Conservation (phyloP, 1,140 invertebrate species). For the Pseudachorutes palmiensis region DNA sequence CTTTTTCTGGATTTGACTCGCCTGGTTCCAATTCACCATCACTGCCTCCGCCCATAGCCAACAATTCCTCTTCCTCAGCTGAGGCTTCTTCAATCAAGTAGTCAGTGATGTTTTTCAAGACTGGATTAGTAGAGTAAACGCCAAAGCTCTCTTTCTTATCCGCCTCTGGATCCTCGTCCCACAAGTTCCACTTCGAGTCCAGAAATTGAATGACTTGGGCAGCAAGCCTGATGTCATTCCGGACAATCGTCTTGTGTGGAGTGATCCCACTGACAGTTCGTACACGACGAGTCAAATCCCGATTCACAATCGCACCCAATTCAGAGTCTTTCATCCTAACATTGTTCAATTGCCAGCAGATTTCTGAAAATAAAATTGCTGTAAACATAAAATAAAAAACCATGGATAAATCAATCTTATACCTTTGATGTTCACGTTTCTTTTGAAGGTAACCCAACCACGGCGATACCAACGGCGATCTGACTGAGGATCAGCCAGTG, state of each 20-base stretch:
- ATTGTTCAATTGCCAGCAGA: conserved; percentile 98
- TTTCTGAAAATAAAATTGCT: conserved; percentile 53
- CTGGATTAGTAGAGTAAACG: conserved; percentile 83
- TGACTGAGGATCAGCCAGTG: conserved; percentile 90
- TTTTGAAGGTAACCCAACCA: conserved; percentile 96
- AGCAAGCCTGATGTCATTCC: conserved; percentile 85
- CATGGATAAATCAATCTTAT: not conserved
- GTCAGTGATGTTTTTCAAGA: conserved; percentile 94
- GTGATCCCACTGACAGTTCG: conserved; percentile 87
- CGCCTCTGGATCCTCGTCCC: conserved; percentile 53
- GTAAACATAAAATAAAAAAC: not conserved
- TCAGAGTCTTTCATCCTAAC: conserved; percentile 86
- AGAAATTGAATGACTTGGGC: conserved; percentile 92
- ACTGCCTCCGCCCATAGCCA: conserved; percentile 55
- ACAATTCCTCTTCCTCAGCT: conserved; percentile 92
- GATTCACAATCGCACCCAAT: conserved; percentile 86
- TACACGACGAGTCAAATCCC: conserved; percentile 84
- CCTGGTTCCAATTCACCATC: conserved; percentile 45
- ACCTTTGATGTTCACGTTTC: conserved; percentile 90
- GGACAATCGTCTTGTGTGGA: conserved; percentile 78
- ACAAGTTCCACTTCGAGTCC: conserved; percentile 74
- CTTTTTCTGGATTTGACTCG: conserved; percentile 50
- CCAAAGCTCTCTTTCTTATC: conserved; percentile 54
- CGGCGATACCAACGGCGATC: conserved; percentile 90
- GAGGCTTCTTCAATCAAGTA: conserved; percentile 97